Conservation (phyloP, 2,797 vertebrate species). For the Adrianichthys oophorus region DNA sequence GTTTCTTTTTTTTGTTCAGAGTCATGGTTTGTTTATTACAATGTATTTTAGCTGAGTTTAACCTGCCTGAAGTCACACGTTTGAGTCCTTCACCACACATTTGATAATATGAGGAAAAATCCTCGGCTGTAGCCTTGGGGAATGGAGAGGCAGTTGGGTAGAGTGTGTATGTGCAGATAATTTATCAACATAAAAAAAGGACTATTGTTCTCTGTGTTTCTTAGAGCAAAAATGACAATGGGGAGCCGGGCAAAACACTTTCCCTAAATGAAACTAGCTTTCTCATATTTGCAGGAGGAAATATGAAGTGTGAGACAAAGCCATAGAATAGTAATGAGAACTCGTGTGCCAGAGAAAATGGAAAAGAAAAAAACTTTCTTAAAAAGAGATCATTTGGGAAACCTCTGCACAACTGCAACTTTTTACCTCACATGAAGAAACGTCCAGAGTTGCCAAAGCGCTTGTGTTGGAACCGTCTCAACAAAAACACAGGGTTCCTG, state of each 20-base stretch:
- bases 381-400: constrained; percentile 36
- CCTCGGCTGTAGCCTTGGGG: constrained; percentile 61
- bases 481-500: constrained; percentile 34
- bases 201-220: constrained; percentile 48
- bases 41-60: too few relatives aligned
- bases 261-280: constrained; percentile 50
- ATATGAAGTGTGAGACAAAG: constrained; percentile 53
- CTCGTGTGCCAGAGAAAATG: constrained; percentile 35
- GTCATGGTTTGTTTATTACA: too few relatives aligned
- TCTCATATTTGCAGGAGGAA: constrained; percentile 51
- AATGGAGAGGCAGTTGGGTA: constrained; percentile 43
- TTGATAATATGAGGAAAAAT: constrained; percentile 58
- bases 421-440: constrained; percentile 44
- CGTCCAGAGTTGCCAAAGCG: constrained; percentile 27
- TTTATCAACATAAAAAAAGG: constrained; percentile 42
- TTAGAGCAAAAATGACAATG: constrained; percentile 72
- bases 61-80: too few relatives aligned
- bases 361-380: constrained; percentile 39
- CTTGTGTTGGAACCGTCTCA: constrained; percentile 22
- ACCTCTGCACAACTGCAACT: constrained; percentile 17
- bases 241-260: constrained; percentile 66
- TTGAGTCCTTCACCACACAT: too few relatives aligned
- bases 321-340: constrained; percentile 29
- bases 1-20: too few relatives aligned
- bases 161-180: constrained; percentile 18